These are phyloP conservation scores for Atherinosoma microstoma DNA, from an alignment of 2,797 vertebrate genomes.

Conservation along the genomic window DNA sequence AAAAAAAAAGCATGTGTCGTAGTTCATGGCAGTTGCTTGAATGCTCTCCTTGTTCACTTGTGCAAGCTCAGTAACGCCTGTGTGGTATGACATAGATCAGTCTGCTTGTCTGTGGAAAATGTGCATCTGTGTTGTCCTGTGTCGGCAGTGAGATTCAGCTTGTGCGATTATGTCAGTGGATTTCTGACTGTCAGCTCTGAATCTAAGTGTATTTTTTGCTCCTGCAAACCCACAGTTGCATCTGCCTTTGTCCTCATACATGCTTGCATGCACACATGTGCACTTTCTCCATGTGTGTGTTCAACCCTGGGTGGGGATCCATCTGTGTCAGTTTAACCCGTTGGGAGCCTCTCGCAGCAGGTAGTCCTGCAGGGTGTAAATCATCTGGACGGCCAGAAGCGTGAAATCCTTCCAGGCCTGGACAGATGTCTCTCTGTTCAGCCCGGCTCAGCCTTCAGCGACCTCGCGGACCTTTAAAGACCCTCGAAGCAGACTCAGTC, in stretches of 20 bases:
- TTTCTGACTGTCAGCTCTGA: conserved; percentile 38
- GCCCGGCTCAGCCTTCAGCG: conserved; percentile 55
- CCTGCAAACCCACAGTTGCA: conserved; percentile 51
- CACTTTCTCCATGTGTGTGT: conserved; percentile 66
- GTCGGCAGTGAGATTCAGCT: conserved; percentile 21
- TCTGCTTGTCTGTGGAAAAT: conserved; percentile 58
- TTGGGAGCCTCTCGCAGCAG: conserved; percentile 89
- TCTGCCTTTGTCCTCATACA: conserved; percentile 54
- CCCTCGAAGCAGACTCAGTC: conserved; percentile 46
- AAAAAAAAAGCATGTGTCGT: background rate
- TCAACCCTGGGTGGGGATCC: conserved; percentile 67
- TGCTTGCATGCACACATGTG: conserved; percentile 35
- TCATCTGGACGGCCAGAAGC: conserved; percentile 92
- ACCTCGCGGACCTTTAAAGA: conserved; percentile 71
- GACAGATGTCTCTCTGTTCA: conserved; percentile 86
- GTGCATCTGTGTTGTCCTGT: conserved; percentile 51
- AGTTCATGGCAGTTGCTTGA: conserved; percentile 9
- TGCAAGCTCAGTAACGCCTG: conserved; percentile 46
- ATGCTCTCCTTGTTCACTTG: conserved; percentile 10
- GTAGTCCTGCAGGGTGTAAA: conserved; percentile 90
- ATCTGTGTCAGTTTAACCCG: conserved; percentile 88
- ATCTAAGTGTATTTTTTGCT: conserved; percentile 44
- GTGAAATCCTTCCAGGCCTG: conserved; percentile 93
- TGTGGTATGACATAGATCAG: conserved; percentile 64
- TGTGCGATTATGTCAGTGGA: conserved; percentile 40